Evolutionary conservation across 2,797 vertebrate genomes (phyloP).

Genomic region (Borostomias antarcticus): DNA sequence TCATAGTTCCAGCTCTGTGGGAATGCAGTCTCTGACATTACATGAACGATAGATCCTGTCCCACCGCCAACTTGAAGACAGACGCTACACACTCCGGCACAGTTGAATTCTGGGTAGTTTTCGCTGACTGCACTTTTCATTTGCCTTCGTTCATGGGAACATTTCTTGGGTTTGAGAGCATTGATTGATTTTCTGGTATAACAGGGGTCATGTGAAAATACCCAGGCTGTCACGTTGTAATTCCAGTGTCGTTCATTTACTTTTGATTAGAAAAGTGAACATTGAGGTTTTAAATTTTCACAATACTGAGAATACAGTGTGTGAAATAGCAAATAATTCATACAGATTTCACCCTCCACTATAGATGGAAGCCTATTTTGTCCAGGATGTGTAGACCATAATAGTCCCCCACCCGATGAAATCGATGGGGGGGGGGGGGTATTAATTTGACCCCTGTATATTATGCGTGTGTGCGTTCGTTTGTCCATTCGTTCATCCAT

Average conservation of each 20-base stretch:
- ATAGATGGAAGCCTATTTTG: too few species aligned
- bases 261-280: constrained; percentile 7
- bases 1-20: constrained; percentile 24
- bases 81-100: constrained; percentile 49
- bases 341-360: neutral
- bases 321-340: neutral
- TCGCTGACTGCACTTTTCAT: constrained; percentile 24
- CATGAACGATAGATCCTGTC: constrained; percentile 11
- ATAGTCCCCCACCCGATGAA: too few species aligned
- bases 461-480: too few species aligned
- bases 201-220: constrained; percentile 64
- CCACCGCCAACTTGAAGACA: constrained; percentile 53
- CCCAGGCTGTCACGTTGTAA: constrained; percentile 27
- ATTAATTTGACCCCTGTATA: too few species aligned
- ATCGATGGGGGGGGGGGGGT: too few species aligned
- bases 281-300: constrained; percentile 15
- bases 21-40: constrained; percentile 25
- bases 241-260: constrained; percentile 45
- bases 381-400: too few species aligned
- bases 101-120: constrained; percentile 41
- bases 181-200: constrained; percentile 55
- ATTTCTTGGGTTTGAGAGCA: constrained; percentile 32
- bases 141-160: constrained; percentile 48
- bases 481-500: too few species aligned
- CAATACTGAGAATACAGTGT: constrained; percentile 1